Base-by-base conservation (phyloP, 2,113 vertebrate species). In the Saguinus midas region DNA sequence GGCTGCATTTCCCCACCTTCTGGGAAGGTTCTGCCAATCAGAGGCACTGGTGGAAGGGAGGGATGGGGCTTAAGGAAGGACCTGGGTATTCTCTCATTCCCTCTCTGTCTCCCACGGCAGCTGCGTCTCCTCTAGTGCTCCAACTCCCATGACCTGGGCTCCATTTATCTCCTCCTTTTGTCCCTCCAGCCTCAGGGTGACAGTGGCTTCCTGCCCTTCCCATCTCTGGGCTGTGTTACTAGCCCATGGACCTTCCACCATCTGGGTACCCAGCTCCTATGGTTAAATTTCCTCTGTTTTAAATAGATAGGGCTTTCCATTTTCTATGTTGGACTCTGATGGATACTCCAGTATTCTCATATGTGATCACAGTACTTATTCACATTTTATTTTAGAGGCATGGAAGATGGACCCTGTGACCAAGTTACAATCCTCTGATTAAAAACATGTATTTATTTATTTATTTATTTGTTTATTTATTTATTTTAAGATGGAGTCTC, bases 41-140 rank as follows among this genome's bases (percentile, higher is more conserved):
- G 45, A 91, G 50, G n/a, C 29, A 48, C 43, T 17, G 35, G 12
- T 35, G 76, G 17, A 64, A 43, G 23, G 23, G 21, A 35, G 23
- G 37, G 18, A 78, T 3, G 14, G 93, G 64, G 11, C 50, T 70
- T 87, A 48, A 10, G 37, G 40, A 43, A 27, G 86, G 40, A 1
- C 17, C 16, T 3, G 0, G 25, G 37, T 4, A 0, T 21, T 32
- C n/a, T 5, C 0, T 18, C 3, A 2, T 16, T 25, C 18, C 3
- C 13, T 37, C 35, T 48, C 16, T 32, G 6, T 50, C 32, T 73
- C 8, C 32, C 16, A 2, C 20, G 12, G 27, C n/a, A 32, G 45
- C 73, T 58, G 32, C 32, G 7, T 55, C 50, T 73, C 37, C 18
- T 79, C 45, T 50, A 35, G 17, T 17, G 76, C 45, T 35, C 8